Evolutionary conservation across 2,113 vertebrate genomes (phyloP).

Genomic region (Hypocryptadius cinnamomeus): DNA sequence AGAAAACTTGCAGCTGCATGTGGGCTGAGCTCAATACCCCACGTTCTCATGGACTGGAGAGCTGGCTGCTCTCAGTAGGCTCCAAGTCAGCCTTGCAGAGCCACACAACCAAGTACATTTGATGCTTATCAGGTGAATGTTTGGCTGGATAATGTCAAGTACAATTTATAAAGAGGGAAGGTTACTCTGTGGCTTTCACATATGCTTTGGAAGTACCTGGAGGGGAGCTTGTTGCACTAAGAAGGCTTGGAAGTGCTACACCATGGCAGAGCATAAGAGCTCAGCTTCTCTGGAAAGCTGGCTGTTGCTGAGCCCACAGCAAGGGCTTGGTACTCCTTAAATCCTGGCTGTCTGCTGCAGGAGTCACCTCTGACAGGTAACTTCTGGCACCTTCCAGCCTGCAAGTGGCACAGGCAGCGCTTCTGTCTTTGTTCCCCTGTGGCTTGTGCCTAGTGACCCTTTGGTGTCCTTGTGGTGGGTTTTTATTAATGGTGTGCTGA

Average conservation of each 20-base stretch:
- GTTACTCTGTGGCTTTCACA: neutral
- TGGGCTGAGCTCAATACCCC: neutral
- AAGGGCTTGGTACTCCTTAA: neutral
- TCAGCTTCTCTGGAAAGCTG: neutral
- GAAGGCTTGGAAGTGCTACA: neutral
- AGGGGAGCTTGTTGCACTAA: neutral
- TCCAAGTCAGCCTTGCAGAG: neutral
- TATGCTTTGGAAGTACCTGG: neutral
- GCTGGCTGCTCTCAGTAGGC: neutral
- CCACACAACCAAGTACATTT: neutral
- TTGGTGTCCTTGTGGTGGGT: neutral
- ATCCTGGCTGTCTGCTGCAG: neutral
- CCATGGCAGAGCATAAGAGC: neutral
- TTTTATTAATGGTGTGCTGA: neutral
- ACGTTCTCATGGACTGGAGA: neutral
- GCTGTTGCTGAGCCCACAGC: neutral
- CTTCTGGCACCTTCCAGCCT: neutral
- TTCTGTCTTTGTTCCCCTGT: neutral
- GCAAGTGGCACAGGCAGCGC: rapidly evolving
- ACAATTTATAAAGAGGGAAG: neutral
- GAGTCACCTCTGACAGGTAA: neutral
- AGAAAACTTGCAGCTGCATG: neutral
- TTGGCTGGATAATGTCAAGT: neutral
- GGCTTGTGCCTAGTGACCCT: neutral
- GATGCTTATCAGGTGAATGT: neutral